These are phyloP conservation scores for Anableps anableps DNA, from an alignment of 2,797 vertebrate species.

Conservation along the genomic window DNA sequence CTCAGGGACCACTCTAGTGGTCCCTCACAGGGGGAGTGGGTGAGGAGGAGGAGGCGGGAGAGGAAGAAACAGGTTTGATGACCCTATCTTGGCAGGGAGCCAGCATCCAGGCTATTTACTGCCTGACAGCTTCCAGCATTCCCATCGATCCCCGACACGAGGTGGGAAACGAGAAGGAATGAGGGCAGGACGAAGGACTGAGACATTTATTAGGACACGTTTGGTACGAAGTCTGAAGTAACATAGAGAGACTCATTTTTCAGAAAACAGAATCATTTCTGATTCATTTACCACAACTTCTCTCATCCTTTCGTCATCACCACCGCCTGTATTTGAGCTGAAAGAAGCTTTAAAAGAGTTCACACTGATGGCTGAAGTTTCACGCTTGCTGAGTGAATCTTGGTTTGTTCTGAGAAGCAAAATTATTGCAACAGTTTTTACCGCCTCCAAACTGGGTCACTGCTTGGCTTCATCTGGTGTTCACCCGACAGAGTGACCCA, in stretches of 20 bases:
- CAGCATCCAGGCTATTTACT: constrained; percentile 70
- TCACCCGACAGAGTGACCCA: too few species aligned
- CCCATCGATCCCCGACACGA: constrained; percentile 64
- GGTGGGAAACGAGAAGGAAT: constrained; percentile 11
- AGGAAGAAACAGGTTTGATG: constrained; percentile 42
- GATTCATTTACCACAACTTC: neutral
- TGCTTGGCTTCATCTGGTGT: neutral
- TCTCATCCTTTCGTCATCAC: neutral
- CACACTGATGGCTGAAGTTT: neutral
- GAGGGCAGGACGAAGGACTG: neutral
- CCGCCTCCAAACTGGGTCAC: neutral
- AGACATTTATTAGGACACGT: neutral
- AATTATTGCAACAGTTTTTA: too few species aligned
- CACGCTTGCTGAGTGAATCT: neutral
- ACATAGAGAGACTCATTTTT: too few species aligned
- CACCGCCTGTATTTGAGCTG: neutral
- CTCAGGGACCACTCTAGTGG: neutral
- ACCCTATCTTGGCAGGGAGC: constrained; percentile 62
- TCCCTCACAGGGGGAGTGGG: constrained; percentile 16
- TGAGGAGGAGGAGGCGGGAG: constrained; percentile 6
- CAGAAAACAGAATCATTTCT: neutral
- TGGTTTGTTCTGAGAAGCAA: too few species aligned
- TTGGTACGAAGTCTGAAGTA: too few species aligned
- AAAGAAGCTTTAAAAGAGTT: neutral
- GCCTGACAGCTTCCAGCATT: constrained; percentile 72